Evolutionary conservation across 2,888 invertebrate genomes (phyloP).

Genomic region (Podabrus alpinus): DNA sequence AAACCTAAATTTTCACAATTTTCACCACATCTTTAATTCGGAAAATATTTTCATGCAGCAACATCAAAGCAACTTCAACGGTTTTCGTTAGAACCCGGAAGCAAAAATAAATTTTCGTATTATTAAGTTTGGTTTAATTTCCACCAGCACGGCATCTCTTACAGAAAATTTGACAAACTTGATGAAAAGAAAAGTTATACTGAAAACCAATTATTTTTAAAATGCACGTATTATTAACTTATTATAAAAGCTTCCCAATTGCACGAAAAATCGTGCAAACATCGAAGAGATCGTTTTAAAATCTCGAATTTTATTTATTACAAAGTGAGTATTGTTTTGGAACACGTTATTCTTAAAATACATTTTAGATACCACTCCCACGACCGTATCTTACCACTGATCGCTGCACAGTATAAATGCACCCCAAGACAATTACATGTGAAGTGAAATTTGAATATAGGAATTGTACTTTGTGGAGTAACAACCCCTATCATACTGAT

Average conservation of each 20-base stretch:
- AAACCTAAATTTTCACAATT: background rate
- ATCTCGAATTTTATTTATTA: too few species aligned
- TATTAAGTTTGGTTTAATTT: background rate
- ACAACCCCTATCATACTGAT: background rate
- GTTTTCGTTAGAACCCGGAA: background rate
- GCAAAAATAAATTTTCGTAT: background rate
- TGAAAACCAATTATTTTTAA: background rate
- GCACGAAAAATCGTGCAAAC: too few species aligned
- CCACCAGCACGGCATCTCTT: background rate
- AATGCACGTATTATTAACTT: background rate
- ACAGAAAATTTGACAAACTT: background rate
- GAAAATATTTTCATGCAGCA: background rate
- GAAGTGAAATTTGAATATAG: background rate
- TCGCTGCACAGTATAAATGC: background rate
- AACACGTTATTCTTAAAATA: too few species aligned
- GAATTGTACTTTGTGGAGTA: background rate
- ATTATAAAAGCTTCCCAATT: too few species aligned
- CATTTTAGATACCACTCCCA: too few species aligned
- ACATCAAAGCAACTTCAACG: background rate
- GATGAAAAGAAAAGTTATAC: background rate
- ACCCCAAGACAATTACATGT: background rate
- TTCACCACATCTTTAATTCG: background rate
- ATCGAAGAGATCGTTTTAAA: too few species aligned
- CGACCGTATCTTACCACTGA: background rate
- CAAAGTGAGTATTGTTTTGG: too few species aligned